Evolutionary conservation across 2,888 invertebrate genomes (phyloP).

Genomic region (Dryadula phaetusa): DNA sequence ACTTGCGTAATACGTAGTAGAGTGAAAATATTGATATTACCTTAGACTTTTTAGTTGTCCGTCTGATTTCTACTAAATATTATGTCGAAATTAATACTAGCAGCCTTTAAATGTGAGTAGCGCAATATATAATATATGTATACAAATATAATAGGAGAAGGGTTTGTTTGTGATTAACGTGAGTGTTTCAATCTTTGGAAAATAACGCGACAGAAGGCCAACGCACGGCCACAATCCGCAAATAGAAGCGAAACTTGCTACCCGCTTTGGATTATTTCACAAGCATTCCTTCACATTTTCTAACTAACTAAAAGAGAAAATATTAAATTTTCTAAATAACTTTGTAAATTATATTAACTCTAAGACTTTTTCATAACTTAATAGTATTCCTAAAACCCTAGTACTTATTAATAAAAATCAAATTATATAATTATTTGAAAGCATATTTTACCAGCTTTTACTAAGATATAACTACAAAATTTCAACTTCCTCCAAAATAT

Average conservation of each 20-base stretch:
- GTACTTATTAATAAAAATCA: background rate
- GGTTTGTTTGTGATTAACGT: constrained; percentile 9
- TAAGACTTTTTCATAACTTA: background rate
- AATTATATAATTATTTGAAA: background rate
- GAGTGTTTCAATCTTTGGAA: constrained; percentile 55
- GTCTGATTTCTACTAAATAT: background rate
- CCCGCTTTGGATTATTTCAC: constrained; percentile 71
- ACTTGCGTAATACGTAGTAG: constrained; percentile 21
- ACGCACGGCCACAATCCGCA: constrained; percentile 72
- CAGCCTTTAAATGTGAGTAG: background rate
- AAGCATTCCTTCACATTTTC: constrained; percentile 50
- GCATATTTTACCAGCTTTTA: background rate
- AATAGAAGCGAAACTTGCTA: constrained; percentile 78
- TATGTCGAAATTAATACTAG: background rate
- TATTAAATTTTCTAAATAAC: background rate
- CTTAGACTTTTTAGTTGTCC: background rate
- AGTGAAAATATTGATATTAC: background rate
- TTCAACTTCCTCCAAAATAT: constrained; percentile 49
- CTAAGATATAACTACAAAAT: background rate
- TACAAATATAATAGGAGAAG: background rate
- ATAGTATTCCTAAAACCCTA: background rate
- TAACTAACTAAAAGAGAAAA: constrained; percentile 19
- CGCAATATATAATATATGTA: background rate
- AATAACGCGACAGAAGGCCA: constrained; percentile 76
- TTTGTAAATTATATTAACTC: background rate